Conservation (phyloP, 2,113 vertebrate genomes). For the Tenebrosternarchus preto region DNA sequence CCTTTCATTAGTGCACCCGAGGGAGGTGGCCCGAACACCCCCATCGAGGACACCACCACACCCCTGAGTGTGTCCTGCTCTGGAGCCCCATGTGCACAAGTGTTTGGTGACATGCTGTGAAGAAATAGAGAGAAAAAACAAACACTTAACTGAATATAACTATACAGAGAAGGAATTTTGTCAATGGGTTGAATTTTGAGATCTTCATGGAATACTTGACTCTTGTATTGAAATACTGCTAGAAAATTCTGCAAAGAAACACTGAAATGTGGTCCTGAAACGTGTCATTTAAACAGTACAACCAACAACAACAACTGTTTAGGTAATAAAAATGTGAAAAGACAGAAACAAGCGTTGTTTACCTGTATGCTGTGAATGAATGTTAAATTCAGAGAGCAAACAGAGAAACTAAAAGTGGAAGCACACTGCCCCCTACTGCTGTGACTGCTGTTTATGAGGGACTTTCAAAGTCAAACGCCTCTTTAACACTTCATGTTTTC, state of each 20-base stretch:
- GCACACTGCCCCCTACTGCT: slow-evolving; percentile 43
- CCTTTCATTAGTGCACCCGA: slow-evolving; percentile 55
- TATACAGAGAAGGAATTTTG: neutral
- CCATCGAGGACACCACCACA: slow-evolving; percentile 45
- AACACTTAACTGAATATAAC: neutral
- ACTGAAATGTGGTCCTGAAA: neutral
- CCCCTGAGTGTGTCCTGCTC: slow-evolving; percentile 7
- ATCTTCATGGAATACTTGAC: neutral
- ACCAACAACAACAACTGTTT: too few species aligned
- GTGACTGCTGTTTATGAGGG: neutral
- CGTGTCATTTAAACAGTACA: neutral
- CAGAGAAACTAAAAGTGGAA: neutral
- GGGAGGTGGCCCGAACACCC: slow-evolving; percentile 51
- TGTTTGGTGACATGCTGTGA: slow-evolving; percentile 9
- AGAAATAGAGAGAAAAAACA: slow-evolving; percentile 5
- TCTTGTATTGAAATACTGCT: neutral
- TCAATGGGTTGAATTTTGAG: neutral
- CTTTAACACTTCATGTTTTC: too few species aligned
- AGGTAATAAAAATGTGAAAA: neutral
- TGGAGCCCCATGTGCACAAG: neutral
- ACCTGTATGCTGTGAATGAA: neutral
- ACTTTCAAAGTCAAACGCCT: neutral
- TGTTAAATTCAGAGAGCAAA: neutral
- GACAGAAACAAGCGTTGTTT: neutral
- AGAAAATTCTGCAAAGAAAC: neutral